Evolutionary conservation across 2,888 invertebrate genomes (phyloP), one percentile per base, ranked within the genome.

Genomic region (Altica lythri): DNA sequence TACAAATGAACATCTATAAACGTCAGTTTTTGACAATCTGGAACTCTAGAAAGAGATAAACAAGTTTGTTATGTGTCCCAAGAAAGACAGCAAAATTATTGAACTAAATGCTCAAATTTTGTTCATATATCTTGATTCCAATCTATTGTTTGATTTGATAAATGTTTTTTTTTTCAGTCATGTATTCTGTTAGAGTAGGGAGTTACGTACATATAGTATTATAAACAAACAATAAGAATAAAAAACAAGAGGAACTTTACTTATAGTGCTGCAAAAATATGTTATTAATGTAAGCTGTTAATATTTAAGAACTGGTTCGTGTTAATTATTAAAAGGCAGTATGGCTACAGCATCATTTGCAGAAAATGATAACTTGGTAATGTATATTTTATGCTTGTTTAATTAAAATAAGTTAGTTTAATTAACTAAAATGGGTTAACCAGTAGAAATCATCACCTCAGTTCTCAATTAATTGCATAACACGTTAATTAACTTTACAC

Each of bases 321-420:
- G 13, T 49, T 40, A 40, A 32, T 37, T 42, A n/a, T n/a, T n/a
- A n/a, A n/a, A 30, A 45, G 34, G 34, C 18, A 40, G 22, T 32
- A 52, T 55, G 55, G 55, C 55, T 45, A 42, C 55, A 35, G 55
- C 55, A 40, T 49, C 40, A 38, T 51, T 43, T 51, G 35, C 51
- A 19, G 50, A 51, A 43, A 47, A 55, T 43, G 55, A 55, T 43
- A 55, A 25, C 30, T 29, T 55, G 55, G 51, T 55, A 46, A 46
- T 29, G 12, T 19, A 30, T n/a, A n/a, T 6, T 16, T 46, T 34
- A 5, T 17, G n/a, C 3, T 32, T 35, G 14, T 22, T 34, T 45
- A 10, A 18, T 19, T 45, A 1, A 42, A 19, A 16, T 12, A 2
- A 12, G 30, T 30, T 27, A 4, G 9, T 8, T n/a, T 10, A 37